phyloP scores from a whole-genome alignment of 2,797 vertebrate species.

The Crocodylus rhombifer region DNA sequence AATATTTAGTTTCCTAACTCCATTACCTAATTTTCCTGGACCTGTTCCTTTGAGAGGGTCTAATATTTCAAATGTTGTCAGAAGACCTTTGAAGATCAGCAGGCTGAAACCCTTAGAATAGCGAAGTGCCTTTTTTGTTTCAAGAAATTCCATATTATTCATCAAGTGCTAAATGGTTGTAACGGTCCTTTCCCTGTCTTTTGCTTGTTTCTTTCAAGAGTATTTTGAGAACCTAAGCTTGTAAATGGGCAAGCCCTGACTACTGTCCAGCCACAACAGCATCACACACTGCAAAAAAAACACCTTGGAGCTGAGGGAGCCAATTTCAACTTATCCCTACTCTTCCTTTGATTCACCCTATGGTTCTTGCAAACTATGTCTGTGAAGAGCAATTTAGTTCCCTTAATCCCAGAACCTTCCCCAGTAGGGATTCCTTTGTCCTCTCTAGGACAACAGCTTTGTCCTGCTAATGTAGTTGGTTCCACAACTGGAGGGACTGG shows the following conservation, averaged over 20 bases:
- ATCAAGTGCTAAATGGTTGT: neutral
- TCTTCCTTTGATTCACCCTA: too few species aligned
- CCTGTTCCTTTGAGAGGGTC: neutral
- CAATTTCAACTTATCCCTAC: too few species aligned
- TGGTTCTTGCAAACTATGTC: too few species aligned
- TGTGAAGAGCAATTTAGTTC: too few species aligned
- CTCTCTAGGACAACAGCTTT: too few species aligned
- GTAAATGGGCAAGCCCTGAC: neutral
- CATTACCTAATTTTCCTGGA: neutral
- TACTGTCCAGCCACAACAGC: neutral
- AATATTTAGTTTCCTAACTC: neutral
- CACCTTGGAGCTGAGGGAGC: neutral
- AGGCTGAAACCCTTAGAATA: neutral
- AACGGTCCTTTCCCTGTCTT: neutral
- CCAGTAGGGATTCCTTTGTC: too few species aligned
- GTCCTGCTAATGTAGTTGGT: too few species aligned
- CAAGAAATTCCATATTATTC: neutral
- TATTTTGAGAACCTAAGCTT: neutral
- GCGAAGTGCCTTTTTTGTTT: neutral
- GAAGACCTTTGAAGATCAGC: neutral
- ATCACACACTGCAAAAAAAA: neutral
- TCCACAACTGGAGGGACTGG: too few species aligned
- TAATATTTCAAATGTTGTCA: neutral
- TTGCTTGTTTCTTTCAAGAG: neutral
- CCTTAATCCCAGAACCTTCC: too few species aligned